Evolutionary conservation across 2,888 invertebrate species (phyloP).

Genomic region (Synanthedon myopaeformis): DNA sequence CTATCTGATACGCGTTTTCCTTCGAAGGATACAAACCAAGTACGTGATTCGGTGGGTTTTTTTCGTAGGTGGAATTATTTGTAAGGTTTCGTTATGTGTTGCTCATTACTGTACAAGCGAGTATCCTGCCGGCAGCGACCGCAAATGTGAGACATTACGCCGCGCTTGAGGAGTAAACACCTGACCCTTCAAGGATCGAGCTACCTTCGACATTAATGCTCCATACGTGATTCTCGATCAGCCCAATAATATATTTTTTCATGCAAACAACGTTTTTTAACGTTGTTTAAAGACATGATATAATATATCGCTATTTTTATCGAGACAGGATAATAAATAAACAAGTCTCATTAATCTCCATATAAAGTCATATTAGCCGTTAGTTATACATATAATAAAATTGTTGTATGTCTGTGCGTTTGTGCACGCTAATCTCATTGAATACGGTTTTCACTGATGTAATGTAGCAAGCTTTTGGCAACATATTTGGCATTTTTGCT

Average conservation of each 20-base stretch:
- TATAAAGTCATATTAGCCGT: too few relatives aligned
- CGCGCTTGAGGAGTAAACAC: constrained; percentile 28
- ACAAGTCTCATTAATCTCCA: too few relatives aligned
- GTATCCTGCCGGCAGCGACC: constrained; percentile 63
- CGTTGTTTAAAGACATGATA: not conserved
- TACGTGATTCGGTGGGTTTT: constrained; percentile 68
- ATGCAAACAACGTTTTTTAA: not conserved
- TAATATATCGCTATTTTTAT: too few relatives aligned
- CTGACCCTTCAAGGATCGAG: constrained; percentile 40
- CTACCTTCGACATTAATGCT: constrained; percentile 29
- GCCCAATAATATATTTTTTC: not conserved
- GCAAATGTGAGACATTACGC: constrained; percentile 64
- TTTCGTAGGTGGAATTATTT: constrained; percentile 68
- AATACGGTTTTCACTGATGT: too few relatives aligned
- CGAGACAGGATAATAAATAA: too few relatives aligned
- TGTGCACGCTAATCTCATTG: too few relatives aligned
- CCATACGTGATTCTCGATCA: constrained; percentile 38
- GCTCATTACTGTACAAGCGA: constrained; percentile 67
- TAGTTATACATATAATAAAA: too few relatives aligned
- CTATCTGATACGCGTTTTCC: constrained; percentile 68
- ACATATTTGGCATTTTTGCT: too few relatives aligned
- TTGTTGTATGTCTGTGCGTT: too few relatives aligned
- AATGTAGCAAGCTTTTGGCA: too few relatives aligned
- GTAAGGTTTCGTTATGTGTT: constrained; percentile 68
- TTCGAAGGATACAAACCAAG: constrained; percentile 51